phyloP scores from a whole-genome alignment of 2,113 vertebrate species.

The Trochalopteron elliotii region DNA sequence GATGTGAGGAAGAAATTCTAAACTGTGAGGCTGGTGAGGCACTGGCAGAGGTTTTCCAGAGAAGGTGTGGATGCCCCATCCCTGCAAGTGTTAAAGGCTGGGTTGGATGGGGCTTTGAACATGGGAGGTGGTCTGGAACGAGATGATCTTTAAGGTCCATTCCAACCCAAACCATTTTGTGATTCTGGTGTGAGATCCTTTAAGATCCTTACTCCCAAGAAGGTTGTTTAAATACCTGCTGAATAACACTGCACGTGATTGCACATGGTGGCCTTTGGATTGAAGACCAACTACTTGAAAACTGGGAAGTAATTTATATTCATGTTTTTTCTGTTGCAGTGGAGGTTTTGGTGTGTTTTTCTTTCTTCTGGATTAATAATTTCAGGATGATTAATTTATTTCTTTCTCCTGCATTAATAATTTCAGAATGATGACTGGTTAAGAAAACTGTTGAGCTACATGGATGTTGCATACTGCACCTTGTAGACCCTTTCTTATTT shows the following conservation, averaged over 20 bases:
- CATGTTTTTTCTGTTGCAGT: neutral
- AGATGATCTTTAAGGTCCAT: neutral
- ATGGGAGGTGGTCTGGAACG: neutral
- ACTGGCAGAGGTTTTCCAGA: neutral
- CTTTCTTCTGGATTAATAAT: neutral
- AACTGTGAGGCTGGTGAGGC: neutral
- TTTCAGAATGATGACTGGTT: neutral
- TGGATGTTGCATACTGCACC: neutral
- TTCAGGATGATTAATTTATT: neutral
- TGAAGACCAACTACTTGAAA: neutral
- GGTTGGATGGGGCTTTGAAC: neutral
- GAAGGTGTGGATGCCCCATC: neutral
- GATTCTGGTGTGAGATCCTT: neutral
- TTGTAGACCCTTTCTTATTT: neutral
- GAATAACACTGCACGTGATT: fast-evolving
- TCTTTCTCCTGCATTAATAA: neutral
- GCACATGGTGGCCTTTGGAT: neutral
- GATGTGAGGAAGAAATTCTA: neutral
- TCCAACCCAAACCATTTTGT: neutral
- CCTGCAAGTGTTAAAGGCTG: neutral
- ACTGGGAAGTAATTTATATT: neutral
- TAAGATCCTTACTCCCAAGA: neutral
- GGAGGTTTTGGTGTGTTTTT: neutral
- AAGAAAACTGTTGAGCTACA: neutral
- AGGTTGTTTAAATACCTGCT: neutral